phyloP scores from a whole-genome alignment of 2,888 invertebrate genomes.

The Xanthorhoe spadicearia region DNA sequence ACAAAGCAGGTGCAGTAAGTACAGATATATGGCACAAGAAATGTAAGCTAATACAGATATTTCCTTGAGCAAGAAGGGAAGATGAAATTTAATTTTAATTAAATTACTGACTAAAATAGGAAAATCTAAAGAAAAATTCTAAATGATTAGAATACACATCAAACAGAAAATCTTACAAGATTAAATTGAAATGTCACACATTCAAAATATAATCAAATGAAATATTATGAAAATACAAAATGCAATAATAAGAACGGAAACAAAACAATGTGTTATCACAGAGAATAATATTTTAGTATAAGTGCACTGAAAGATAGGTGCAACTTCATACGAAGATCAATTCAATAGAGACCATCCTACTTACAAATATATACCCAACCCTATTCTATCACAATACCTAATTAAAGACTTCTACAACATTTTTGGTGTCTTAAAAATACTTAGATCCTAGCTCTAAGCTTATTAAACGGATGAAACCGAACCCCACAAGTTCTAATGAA shows the following conservation, averaged over 20 bases:
- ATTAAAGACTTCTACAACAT: conserved; percentile 58
- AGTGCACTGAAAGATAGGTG: conserved; percentile 62
- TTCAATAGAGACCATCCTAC: conserved; percentile 51
- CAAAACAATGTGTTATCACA: conserved; percentile 66
- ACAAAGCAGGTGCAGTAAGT: conserved; percentile 57
- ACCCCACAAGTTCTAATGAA: neutral
- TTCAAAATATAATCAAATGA: conserved; percentile 37
- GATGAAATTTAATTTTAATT: conserved; percentile 19
- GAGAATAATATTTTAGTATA: conserved; percentile 61
- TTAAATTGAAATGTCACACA: conserved; percentile 14
- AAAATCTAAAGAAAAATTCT: neutral
- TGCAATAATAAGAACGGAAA: conserved; percentile 50
- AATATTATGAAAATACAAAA: conserved; percentile 51
- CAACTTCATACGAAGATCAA: conserved; percentile 55
- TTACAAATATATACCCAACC: conserved; percentile 11
- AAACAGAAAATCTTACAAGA: neutral
- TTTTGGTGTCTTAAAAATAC: conserved; percentile 68
- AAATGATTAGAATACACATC: neutral
- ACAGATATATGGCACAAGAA: conserved; percentile 74
- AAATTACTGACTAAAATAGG: conserved; percentile 8
- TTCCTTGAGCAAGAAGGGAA: conserved; percentile 59
- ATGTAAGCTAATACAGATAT: conserved; percentile 48
- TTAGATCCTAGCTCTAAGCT: conserved; percentile 15
- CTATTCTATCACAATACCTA: conserved; percentile 62
- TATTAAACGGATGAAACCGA: neutral